These are phyloP conservation scores for Melopsittacus undulatus DNA, from an alignment of 2,797 vertebrate species.

Conservation along the genomic window DNA sequence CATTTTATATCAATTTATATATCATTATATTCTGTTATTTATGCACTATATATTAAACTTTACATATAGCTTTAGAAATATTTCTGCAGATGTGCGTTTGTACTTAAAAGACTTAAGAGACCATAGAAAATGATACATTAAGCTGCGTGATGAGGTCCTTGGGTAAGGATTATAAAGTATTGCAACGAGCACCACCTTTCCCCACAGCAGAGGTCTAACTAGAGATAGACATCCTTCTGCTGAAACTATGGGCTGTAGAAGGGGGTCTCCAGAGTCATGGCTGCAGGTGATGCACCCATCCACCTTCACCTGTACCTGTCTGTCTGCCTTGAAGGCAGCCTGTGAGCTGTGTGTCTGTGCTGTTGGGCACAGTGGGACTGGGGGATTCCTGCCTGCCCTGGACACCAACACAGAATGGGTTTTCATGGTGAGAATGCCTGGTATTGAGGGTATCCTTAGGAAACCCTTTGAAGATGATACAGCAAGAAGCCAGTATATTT, in stretches of 20 bases:
- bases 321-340: rapidly evolving
- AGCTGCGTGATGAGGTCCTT: constrained; percentile 37
- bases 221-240: neutral
- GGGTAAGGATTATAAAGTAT: constrained; percentile 21
- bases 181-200: neutral
- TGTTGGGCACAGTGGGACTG: rapidly evolving
- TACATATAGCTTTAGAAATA: constrained; percentile 72
- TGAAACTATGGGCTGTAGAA: neutral
- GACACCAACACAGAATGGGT: too few relatives aligned
- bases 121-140: constrained; percentile 61
- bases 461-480: neutral
- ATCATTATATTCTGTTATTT: constrained; percentile 58
- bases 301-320: neutral
- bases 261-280: neutral
- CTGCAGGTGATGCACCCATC: neutral
- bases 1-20: neutral
- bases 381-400: neutral
- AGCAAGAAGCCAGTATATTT: constrained; percentile 21
- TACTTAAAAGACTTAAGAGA: constrained; percentile 70
- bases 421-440: neutral
- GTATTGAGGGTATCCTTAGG: neutral
- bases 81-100: constrained; percentile 71
- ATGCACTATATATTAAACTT: constrained; percentile 69
- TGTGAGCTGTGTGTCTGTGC: neutral
- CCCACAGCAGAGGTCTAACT: neutral